These are phyloP conservation scores for Entomobrya proxima DNA, from an alignment of 2,888 invertebrate species.

Conservation along the genomic window DNA sequence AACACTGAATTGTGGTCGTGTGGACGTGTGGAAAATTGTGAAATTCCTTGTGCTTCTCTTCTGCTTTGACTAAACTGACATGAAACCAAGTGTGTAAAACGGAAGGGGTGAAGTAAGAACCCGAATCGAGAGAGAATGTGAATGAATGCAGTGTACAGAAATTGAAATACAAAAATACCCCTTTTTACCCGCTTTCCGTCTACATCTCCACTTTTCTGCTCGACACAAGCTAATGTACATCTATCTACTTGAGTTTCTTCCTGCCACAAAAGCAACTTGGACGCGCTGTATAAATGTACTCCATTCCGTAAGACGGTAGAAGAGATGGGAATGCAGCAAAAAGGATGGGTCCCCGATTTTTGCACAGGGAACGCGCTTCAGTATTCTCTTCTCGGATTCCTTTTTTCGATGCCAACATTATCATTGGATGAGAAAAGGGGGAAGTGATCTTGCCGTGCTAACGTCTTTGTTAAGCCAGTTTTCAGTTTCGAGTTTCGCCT, in stretches of 20 bases:
- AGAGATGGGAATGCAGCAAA: conserved; percentile 48
- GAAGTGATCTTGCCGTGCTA: conserved; percentile 55
- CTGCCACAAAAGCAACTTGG: conserved; percentile 1
- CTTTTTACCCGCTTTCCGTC: background rate
- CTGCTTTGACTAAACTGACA: background rate
- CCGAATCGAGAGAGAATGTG: background rate
- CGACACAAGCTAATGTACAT: too few species aligned
- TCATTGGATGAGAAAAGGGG: conserved; percentile 44
- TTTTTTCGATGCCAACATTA: conserved; percentile 21
- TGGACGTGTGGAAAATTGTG: background rate
- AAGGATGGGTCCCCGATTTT: conserved; percentile 1
- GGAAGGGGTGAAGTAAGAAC: conserved; percentile 53
- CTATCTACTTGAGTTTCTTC: conserved; percentile 36
- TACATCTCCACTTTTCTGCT: conserved; percentile 15
- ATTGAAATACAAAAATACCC: too few species aligned
- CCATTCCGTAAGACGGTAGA: background rate
- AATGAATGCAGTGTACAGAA: background rate
- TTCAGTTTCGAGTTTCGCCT: conserved; percentile 30
- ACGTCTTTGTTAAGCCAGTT: conserved; percentile 65
- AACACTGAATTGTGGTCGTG: background rate
- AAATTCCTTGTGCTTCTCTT: background rate
- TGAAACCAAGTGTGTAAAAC: conserved; percentile 22
- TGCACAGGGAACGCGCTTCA: background rate
- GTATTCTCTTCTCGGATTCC: background rate
- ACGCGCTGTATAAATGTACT: background rate